Evolutionary conservation across 2,797 vertebrate species (phyloP).

Genomic region (Pangasius mekongensis): DNA sequence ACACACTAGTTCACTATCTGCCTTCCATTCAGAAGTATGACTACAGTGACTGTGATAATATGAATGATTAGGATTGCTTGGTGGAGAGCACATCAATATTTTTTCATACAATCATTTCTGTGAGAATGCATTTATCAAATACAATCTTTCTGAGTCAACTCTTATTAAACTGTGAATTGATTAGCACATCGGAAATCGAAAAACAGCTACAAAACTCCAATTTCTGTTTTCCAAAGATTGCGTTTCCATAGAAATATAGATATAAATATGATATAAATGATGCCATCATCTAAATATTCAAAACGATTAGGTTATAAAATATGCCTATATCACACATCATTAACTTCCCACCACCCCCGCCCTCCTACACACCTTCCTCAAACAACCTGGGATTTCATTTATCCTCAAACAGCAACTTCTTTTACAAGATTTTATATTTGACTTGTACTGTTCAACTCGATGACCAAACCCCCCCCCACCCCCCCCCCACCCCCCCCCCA

Average conservation of each 20-base stretch:
- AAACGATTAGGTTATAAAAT: background rate
- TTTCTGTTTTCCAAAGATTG: background rate
- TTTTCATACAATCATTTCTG: background rate
- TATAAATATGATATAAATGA: background rate
- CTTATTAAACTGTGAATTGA: background rate
- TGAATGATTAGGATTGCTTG: background rate
- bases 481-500: too few relatives aligned
- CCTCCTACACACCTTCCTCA: conserved; percentile 8
- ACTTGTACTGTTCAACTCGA: conserved; percentile 32
- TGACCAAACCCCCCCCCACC: background rate
- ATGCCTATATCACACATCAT: conserved; percentile 3
- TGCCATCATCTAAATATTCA: background rate
- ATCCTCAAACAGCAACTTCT: conserved; percentile 31
- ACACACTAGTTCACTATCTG: background rate
- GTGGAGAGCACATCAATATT: background rate
- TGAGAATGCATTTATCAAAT: background rate
- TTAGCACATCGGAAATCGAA: background rate
- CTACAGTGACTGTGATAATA: background rate
- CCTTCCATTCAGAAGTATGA: background rate
- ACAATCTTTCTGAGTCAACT: background rate
- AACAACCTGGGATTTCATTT: conserved; percentile 38
- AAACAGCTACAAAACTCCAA: background rate
- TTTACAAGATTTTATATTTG: conserved; percentile 36
- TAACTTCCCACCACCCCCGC: background rate
- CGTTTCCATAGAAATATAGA: background rate